phyloP scores from a whole-genome alignment of 2,888 invertebrate species.

The Trissolcus japonicus region DNA sequence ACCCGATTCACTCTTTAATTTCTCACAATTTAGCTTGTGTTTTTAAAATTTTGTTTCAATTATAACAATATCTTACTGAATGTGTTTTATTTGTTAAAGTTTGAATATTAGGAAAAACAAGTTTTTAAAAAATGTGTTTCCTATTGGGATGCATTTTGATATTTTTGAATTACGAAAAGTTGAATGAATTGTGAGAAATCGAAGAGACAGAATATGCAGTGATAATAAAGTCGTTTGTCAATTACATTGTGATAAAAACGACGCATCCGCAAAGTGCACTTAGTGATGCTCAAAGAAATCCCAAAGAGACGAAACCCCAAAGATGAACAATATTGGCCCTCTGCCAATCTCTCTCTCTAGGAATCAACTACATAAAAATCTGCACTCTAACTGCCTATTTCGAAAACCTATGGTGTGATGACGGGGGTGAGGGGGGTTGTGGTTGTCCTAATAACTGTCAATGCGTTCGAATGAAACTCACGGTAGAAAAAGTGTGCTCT shows the following conservation, averaged over 20 bases:
- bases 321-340: constrained; percentile 49
- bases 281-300: constrained; percentile 19
- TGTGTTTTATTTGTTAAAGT: not conserved
- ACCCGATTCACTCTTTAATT: too few species aligned
- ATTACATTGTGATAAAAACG: not conserved
- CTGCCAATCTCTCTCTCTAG: constrained; percentile 56
- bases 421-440: constrained; percentile 17
- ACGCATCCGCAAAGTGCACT: constrained; percentile 14
- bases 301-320: constrained; percentile 46
- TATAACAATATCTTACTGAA: not conserved
- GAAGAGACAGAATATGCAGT: too few species aligned
- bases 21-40: not conserved
- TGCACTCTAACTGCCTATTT: constrained; percentile 20
- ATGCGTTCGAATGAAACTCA: constrained; percentile 49
- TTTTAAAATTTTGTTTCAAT: not conserved
- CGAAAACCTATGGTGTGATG: constrained; percentile 43
- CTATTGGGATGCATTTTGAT: too few species aligned
- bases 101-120: too few species aligned
- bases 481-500: constrained; percentile 72
- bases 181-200: too few species aligned
- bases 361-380: constrained; percentile 9
- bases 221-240: too few species aligned
- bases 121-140: too few species aligned
- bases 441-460: constrained; percentile 33
- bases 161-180: too few species aligned